Evolutionary conservation across 2,113 vertebrate species (phyloP).

Genomic region (Stercorarius parasiticus): DNA sequence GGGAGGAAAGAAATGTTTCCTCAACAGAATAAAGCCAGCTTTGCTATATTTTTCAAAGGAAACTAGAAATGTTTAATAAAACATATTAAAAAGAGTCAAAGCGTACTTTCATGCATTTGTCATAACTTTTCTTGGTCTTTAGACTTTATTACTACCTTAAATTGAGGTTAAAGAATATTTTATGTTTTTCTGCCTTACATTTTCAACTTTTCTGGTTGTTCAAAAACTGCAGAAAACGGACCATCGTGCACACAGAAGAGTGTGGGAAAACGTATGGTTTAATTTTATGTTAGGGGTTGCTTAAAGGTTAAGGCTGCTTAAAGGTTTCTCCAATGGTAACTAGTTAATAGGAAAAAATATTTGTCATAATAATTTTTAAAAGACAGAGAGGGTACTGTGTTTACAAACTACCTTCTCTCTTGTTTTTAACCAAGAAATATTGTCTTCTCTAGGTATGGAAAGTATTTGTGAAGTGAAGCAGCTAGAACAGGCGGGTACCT

Average conservation of each 20-base stretch:
- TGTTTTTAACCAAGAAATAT: background rate
- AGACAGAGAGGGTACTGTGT: background rate
- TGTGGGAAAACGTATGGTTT: background rate
- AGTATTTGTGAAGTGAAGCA: background rate
- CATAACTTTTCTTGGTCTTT: background rate
- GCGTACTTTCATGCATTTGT: background rate
- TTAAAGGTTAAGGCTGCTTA: background rate
- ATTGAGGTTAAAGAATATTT: background rate
- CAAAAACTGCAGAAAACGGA: background rate
- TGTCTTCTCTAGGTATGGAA: background rate
- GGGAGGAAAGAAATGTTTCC: background rate
- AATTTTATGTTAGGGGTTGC: background rate
- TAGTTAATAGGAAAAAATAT: background rate
- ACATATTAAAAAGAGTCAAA: background rate
- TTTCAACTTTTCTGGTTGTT: background rate
- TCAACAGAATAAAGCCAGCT: background rate
- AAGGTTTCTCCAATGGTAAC: background rate
- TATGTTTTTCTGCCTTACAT: background rate
- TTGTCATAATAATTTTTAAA: background rate
- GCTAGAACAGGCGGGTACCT: background rate
- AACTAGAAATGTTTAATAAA: background rate
- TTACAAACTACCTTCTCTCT: background rate
- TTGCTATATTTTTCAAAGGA: background rate
- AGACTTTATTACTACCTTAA: background rate
- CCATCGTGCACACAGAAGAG: background rate